Evolutionary conservation across 2,888 invertebrate genomes (phyloP).

Genomic region (Phalera bucephala): DNA sequence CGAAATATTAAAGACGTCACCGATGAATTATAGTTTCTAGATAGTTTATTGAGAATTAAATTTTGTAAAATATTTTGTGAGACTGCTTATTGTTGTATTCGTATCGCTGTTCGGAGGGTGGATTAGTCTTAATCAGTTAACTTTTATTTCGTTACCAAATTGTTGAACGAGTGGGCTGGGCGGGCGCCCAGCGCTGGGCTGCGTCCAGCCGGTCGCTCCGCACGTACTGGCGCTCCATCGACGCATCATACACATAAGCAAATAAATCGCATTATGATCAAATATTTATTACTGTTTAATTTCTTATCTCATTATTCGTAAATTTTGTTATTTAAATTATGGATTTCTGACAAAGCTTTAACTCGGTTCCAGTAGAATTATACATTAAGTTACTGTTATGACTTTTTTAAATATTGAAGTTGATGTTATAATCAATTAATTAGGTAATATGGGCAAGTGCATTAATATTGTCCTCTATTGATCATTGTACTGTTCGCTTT

Average conservation of each 20-base stretch:
- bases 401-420: slow-evolving; percentile 79
- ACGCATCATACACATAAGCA: slow-evolving; percentile 58
- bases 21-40: slow-evolving; percentile 77
- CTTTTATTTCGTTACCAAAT: slow-evolving; percentile 82
- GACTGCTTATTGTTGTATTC: slow-evolving; percentile 83
- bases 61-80: slow-evolving; percentile 82
- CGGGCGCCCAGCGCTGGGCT: slow-evolving; percentile 3
- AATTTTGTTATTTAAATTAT: slow-evolving; percentile 81
- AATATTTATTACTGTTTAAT: slow-evolving; percentile 82
- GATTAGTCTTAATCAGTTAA: slow-evolving; percentile 73
- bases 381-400: slow-evolving; percentile 82
- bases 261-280: slow-evolving; percentile 74
- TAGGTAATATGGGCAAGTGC: slow-evolving; percentile 82
- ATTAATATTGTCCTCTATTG: slow-evolving; percentile 79
- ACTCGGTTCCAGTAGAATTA: slow-evolving; percentile 82
- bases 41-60: slow-evolving; percentile 74
- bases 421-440: slow-evolving; percentile 81
- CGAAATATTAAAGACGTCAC: slow-evolving; percentile 72
- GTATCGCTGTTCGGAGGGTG: slow-evolving; percentile 74
- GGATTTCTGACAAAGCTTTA: slow-evolving; percentile 82
- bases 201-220: slow-evolving; percentile 1
- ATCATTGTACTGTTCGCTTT: slow-evolving; percentile 78
- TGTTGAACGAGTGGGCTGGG: slow-evolving; percentile 75
- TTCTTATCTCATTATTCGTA: slow-evolving; percentile 75
- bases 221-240: slow-evolving; percentile 51